Evolutionary conservation across 2,888 invertebrate genomes (phyloP).

Genomic region (Mechanitis mazaeus): DNA sequence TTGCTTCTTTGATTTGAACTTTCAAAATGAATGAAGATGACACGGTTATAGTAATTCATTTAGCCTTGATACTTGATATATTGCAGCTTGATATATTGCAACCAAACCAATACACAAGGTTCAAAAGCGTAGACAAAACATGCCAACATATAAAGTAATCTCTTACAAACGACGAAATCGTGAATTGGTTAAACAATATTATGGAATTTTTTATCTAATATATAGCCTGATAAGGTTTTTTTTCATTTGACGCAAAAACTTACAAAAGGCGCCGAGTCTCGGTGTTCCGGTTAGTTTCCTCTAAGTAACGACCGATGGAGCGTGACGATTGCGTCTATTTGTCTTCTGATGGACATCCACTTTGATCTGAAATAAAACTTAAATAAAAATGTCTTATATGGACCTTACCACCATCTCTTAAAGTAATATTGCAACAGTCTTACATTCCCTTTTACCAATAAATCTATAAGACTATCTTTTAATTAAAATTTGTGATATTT

Average conservation of each 20-base stretch:
- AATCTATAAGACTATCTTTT: too few species aligned
- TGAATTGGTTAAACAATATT: neutral
- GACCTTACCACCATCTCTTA: neutral
- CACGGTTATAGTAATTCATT: too few species aligned
- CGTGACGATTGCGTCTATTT: conserved; percentile 58
- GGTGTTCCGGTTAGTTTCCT: conserved; percentile 53
- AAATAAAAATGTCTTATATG: conserved; percentile 6
- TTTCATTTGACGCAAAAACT: conserved; percentile 14
- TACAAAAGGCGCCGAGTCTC: conserved; percentile 25
- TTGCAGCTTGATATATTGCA: too few species aligned
- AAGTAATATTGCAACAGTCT: neutral
- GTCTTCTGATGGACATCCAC: conserved; percentile 39
- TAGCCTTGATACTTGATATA: too few species aligned
- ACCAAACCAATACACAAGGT: too few species aligned
- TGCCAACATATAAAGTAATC: too few species aligned
- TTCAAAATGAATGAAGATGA: too few species aligned
- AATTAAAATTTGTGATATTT: too few species aligned
- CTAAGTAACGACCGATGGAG: conserved; percentile 52
- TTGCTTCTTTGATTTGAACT: too few species aligned
- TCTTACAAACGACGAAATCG: neutral
- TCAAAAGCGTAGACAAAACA: too few species aligned
- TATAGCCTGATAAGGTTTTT: neutral
- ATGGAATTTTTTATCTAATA: neutral
- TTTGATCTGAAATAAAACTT: conserved; percentile 21
- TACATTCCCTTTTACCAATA: too few species aligned